These are phyloP conservation scores for Mionectes olivaceus DNA, from an alignment of 2,797 vertebrate species.

Conservation along the genomic window DNA sequence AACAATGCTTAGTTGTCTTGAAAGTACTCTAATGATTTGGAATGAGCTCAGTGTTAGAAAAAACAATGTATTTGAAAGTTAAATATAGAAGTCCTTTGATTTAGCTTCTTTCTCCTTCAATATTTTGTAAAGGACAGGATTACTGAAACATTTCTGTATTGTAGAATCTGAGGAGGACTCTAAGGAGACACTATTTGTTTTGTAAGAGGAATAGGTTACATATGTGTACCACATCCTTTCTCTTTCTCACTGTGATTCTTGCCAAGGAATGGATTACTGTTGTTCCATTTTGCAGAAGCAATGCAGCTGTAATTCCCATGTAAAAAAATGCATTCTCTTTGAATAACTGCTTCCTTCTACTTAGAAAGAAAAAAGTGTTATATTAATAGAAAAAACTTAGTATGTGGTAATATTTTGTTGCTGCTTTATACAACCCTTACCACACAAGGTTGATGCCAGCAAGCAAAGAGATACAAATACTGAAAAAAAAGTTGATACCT, in stretches of 20 bases:
- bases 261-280: constrained; percentile 35
- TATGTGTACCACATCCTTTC: constrained; percentile 9
- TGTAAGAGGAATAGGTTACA: constrained; percentile 15
- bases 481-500: not conserved
- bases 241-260: constrained; percentile 16
- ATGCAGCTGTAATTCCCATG: not conserved
- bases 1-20: not conserved
- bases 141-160: not conserved
- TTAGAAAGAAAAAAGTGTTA: not conserved
- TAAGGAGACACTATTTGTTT: constrained; percentile 7
- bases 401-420: not conserved
- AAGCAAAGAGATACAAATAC: not conserved
- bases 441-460: not conserved
- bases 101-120: not conserved
- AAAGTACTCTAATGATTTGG: not conserved
- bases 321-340: constrained; percentile 11
- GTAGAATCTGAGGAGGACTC: not conserved
- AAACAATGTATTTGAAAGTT: not conserved
- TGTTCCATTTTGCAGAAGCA: constrained; percentile 7
- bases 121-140: not conserved
- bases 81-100: not conserved
- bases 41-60: not conserved
- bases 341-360: not conserved
- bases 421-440: not conserved
- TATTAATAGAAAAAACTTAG: not conserved